These are phyloP conservation scores for Myrmophylax atrothorax DNA, from an alignment of 2,113 vertebrate genomes.

Conservation along the genomic window DNA sequence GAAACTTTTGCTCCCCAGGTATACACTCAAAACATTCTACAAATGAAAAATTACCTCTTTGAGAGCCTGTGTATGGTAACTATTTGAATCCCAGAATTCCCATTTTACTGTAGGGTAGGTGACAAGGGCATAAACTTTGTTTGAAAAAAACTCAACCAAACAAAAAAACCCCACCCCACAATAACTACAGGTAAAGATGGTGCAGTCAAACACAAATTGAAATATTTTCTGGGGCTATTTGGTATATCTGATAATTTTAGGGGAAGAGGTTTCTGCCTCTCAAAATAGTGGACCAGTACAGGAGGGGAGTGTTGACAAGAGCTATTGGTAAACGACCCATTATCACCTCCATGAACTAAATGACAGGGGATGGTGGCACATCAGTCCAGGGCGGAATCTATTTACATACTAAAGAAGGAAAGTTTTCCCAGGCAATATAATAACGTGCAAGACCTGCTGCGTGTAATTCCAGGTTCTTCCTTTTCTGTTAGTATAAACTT, in stretches of 20 bases:
- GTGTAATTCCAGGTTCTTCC: background rate
- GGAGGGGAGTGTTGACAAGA: fast-evolving
- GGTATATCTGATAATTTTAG: background rate
- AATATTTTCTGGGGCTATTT: background rate
- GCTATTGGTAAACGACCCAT: background rate
- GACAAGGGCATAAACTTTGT: background rate
- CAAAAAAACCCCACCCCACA: background rate
- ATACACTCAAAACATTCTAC: background rate
- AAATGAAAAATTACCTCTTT: background rate
- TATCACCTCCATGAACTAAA: background rate
- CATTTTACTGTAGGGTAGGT: background rate
- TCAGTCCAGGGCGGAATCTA: background rate
- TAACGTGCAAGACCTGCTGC: background rate
- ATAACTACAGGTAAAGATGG: background rate
- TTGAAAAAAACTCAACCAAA: background rate
- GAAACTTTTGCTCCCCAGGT: background rate
- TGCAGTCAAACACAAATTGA: background rate
- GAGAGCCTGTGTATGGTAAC: background rate
- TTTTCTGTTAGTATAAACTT: background rate
- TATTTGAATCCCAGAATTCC: background rate
- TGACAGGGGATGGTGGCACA: background rate
- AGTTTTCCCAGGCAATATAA: background rate
- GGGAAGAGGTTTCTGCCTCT: background rate
- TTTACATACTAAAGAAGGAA: background rate
- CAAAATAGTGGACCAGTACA: background rate